Evolutionary conservation across 1,140 invertebrate genomes (phyloP).

Genomic region (Aethina tumida): DNA sequence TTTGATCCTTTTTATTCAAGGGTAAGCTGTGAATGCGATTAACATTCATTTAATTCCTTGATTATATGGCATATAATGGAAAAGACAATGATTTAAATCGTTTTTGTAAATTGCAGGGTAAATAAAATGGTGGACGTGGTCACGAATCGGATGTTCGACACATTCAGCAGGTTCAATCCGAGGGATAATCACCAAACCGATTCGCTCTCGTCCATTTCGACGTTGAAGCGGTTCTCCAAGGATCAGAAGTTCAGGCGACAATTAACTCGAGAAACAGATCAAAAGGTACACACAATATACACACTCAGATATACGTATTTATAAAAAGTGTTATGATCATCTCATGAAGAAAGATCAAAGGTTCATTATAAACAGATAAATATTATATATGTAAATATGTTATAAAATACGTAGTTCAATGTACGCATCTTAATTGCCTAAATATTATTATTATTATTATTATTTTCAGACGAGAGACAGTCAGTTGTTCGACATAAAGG

Average conservation of each 20-base stretch:
- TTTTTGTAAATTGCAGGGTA: slow-evolving; percentile 37
- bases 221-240: slow-evolving; percentile 33
- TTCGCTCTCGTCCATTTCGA: slow-evolving; percentile 30
- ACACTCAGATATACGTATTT: too few relatives aligned
- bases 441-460: too few relatives aligned
- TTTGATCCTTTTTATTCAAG: slow-evolving; percentile 24
- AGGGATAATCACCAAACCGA: slow-evolving; percentile 33
- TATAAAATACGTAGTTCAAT: slow-evolving; percentile 6
- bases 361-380: slow-evolving; percentile 3
- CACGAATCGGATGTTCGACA: slow-evolving; percentile 44
- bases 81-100: too few relatives aligned
- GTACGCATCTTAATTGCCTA: too few relatives aligned
- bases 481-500: slow-evolving; percentile 45
- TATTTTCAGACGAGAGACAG: slow-evolving; percentile 36
- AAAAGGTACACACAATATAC: slow-evolving; percentile 20
- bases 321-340: too few relatives aligned
- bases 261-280: slow-evolving; percentile 33
- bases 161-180: slow-evolving; percentile 43
- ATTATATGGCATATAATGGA: not conserved
- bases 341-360: too few relatives aligned
- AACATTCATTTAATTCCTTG: not conserved
- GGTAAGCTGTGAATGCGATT: slow-evolving; percentile 16
- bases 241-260: slow-evolving; percentile 30
- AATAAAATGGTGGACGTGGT: slow-evolving; percentile 50
- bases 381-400: not conserved